Evolutionary conservation across 2,888 invertebrate species (phyloP), one percentile per base, ranked within the genome.

Genomic region (Cantharis rufa): DNA sequence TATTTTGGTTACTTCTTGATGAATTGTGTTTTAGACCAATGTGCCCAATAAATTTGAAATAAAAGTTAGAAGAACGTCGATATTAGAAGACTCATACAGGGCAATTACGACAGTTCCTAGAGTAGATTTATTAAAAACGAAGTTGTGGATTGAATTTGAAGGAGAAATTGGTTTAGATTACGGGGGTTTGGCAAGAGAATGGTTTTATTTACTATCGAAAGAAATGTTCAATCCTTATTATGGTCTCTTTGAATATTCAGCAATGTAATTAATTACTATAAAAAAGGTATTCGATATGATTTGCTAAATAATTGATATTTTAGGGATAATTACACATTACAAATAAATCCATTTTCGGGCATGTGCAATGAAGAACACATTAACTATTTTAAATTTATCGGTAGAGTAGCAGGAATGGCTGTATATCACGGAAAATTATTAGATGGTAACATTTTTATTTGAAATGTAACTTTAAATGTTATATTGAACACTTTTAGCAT

Each of bases 201-300:
- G 98, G 98, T 99, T 99, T 91, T 99, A 98, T 91, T 91, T 99
- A 24, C 90, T 99, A 11, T 99, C 98, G 1, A 98, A 98, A 89
- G 99, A 99, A 91, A 98, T 99, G 98, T 99, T 99, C 90, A 99
- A 99, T 91, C 99, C 99, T 0, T 99, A 99, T 89, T 99, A 99
- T 89, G 99, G 99, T 0, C 92, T 99, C 73, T 99, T 99, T 90
- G 99, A 99, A 89, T 99, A 99, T 91, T 98, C 98, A 1, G 99
- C 99, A 5, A 98, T 98, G 98, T 95, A 89, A 91, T 91, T 15
- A 69, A 15, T 27, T 28, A 28, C 32, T n/a, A 15, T 10, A 28
- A 28, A n/a, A 16, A 32, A 64, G 9, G 18, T 32, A 70, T 18
- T 16, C 15, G 15, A 5, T 24, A 32, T 32, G 64, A 27, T 48